phyloP scores from a whole-genome alignment of 2,797 vertebrate species.

The Salmo trutta region DNA sequence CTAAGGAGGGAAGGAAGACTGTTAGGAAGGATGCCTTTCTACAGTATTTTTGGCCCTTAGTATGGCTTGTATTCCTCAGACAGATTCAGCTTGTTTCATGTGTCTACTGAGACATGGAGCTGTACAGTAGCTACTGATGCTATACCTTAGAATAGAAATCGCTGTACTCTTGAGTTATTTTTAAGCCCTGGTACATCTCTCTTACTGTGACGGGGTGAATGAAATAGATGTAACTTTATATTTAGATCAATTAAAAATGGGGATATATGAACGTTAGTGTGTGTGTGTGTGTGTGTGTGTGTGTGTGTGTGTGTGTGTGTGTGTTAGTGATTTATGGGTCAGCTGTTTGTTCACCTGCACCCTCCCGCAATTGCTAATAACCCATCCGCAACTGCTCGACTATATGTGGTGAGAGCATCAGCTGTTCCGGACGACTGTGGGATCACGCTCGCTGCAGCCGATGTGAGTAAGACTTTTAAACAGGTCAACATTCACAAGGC shows the following conservation, averaged over 20 bases:
- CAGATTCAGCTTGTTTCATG: not conserved
- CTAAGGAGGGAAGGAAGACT: not conserved
- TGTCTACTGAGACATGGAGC: not conserved
- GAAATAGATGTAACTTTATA: not conserved
- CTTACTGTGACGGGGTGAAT: not conserved
- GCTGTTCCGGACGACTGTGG: too few species aligned
- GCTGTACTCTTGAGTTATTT: not conserved
- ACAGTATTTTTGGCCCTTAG: not conserved
- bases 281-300: not conserved
- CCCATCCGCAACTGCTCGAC: too few species aligned
- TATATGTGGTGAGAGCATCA: too few species aligned
- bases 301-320: too few species aligned
- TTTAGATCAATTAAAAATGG: not conserved
- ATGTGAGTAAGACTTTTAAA: too few species aligned
- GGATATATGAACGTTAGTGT: not conserved
- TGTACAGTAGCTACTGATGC: not conserved
- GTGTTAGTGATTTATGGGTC: not conserved
- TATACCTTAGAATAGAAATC: not conserved
- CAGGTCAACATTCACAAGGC: too few species aligned
- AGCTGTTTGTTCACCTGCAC: too few species aligned
- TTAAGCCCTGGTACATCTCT: not conserved
- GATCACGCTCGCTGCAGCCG: too few species aligned
- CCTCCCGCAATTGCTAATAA: too few species aligned
- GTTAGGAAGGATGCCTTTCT: not conserved
- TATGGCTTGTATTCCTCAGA: not conserved